These are phyloP conservation scores for Oryctolagus cuniculus DNA, from an alignment of 2,113 vertebrate genomes.

Conservation along the genomic window mOryCun1.1 NC_091435.1:72276501-72277000, in stretches of 20 bases:
- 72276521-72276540: background rate
- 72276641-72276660: no score
- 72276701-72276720: no score
- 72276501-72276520: background rate
- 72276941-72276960: background rate
- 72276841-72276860: background rate
- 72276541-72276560: background rate
- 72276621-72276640: no score
- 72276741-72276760: background rate
- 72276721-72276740: background rate
- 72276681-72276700: no score
- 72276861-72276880: background rate
- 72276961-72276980: background rate
- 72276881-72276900: background rate
- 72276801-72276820: background rate
- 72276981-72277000: background rate
- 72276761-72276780: background rate
- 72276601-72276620: no score
- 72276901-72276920: background rate
- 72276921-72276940: background rate
- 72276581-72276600: no score
- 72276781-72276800: background rate
- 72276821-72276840: conserved; percentile 44
- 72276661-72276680: no score
- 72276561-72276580: background rate